These are phyloP conservation scores for Corvus cornix DNA, from an alignment of 2,113 vertebrate genomes.

Conservation along the genomic window DNA sequence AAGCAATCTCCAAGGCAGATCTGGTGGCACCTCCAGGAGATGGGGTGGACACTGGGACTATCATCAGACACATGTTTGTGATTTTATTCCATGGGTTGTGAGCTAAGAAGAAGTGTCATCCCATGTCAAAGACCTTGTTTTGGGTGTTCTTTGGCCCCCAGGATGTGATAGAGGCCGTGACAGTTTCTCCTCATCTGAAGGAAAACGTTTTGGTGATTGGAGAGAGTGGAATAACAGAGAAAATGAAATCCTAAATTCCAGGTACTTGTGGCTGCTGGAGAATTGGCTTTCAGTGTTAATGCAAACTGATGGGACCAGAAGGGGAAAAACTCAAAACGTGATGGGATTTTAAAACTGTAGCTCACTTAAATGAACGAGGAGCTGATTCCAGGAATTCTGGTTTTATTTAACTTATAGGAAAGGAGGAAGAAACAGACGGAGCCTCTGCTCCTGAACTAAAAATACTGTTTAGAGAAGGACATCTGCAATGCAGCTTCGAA, in stretches of 20 bases:
- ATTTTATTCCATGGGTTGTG: neutral
- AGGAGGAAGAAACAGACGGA: conserved; percentile 1
- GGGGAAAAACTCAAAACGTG: neutral
- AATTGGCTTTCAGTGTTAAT: neutral
- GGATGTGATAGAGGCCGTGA: neutral
- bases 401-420: neutral
- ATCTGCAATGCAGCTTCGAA: neutral
- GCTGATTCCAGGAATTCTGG: conserved; percentile 28
- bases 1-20: neutral
- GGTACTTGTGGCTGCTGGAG: neutral
- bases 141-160: neutral
- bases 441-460: neutral
- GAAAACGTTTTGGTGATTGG: neutral
- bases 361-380: neutral
- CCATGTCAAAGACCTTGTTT: neutral
- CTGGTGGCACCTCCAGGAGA: neutral
- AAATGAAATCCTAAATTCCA: neutral
- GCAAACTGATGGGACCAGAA: neutral
- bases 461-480: conserved; percentile 34
- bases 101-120: neutral
- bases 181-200: neutral
- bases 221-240: neutral
- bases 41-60: neutral
- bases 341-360: neutral
- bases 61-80: neutral